phyloP scores from a whole-genome alignment of 2,113 vertebrate species.

The Cynocephalus volans region DNA sequence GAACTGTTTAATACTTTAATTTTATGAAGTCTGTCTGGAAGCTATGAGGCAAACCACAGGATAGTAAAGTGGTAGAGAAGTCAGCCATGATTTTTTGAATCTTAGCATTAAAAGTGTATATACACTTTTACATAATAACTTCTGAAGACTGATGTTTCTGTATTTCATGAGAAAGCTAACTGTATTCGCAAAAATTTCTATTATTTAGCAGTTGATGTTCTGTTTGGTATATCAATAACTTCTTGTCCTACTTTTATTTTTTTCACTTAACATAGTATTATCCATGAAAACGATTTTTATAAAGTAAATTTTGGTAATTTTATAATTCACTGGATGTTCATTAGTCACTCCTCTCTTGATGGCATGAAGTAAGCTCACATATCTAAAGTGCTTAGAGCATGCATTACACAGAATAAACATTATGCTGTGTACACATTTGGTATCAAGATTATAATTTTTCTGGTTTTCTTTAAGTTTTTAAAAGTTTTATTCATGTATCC shows the following conservation, averaged over 20 bases:
- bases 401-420: background rate
- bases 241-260: background rate
- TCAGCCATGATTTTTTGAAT: background rate
- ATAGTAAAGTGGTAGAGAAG: constrained; percentile 48
- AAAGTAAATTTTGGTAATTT: background rate
- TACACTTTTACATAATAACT: background rate
- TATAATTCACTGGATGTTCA: background rate
- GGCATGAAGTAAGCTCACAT: background rate
- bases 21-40: background rate
- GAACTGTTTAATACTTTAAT: background rate
- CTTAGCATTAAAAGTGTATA: background rate
- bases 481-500: background rate
- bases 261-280: background rate
- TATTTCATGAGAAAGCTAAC: background rate
- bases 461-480: background rate
- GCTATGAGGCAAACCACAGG: background rate
- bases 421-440: background rate
- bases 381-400: background rate
- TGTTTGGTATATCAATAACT: background rate
- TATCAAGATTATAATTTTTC: background rate
- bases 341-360: background rate
- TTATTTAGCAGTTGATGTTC: background rate
- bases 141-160: background rate
- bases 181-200: background rate
- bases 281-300: background rate